A percentile compares a stretch with the other conserved stretches of the same genome.
Evolutionary conservation across 1,140 invertebrate genomes (phyloP).

Genomic region (Delia radicum): DNA sequence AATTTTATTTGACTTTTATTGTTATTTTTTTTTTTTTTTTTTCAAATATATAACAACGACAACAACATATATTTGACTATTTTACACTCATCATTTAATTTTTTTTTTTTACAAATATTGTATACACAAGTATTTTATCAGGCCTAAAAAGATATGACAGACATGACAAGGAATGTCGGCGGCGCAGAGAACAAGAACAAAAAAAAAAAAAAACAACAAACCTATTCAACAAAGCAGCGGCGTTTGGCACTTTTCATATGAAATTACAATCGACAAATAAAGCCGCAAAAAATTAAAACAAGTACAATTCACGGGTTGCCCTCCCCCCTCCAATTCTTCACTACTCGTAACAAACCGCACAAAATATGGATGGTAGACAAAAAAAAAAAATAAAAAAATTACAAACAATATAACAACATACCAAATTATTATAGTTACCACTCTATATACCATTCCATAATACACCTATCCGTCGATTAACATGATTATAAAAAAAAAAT

Average conservation of each 20-base stretch:
- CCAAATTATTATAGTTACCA: too few species aligned
- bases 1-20: background rate
- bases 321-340: background rate
- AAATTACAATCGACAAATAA: slow-evolving; percentile 5
- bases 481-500: too few species aligned
- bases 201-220: background rate
- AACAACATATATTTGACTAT: background rate
- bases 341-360: background rate
- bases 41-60: background rate
- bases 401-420: background rate
- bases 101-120: background rate
- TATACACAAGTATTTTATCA: background rate
- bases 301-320: background rate
- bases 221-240: background rate
- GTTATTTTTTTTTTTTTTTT: background rate
- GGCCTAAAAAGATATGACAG: slow-evolving; percentile 1
- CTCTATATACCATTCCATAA: background rate
- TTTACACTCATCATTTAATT: background rate
- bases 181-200: background rate
- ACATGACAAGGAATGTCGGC: background rate
- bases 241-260: slow-evolving; percentile 1
- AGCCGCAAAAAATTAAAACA: background rate
- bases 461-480: too few species aligned
- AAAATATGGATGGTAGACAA: background rate
- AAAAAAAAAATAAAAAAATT: background rate